Evolutionary conservation across 2,888 invertebrate species (phyloP).

Genomic region (Lutraria lutraria): DNA sequence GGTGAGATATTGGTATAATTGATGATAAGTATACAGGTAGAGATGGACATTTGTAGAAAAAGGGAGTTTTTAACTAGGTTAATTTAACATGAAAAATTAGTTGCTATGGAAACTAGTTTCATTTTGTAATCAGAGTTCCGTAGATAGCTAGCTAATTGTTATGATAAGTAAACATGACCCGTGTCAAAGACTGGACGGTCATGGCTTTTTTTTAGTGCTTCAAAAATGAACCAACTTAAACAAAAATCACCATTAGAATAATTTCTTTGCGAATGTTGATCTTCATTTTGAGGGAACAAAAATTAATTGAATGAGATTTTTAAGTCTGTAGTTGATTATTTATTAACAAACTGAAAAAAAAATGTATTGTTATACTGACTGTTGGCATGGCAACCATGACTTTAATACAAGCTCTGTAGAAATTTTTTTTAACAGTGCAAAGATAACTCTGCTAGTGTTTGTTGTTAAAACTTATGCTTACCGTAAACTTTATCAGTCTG

Average conservation of each 20-base stretch:
- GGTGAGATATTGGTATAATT: not conserved
- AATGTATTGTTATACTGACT: not conserved
- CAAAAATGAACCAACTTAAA: too few relatives aligned
- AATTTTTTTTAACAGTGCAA: not conserved
- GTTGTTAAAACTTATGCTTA: not conserved
- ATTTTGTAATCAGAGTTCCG: not conserved
- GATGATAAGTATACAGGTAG: not conserved
- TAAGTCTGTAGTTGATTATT: too few relatives aligned
- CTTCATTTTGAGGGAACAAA: too few relatives aligned
- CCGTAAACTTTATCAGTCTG: not conserved
- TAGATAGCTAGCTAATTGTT: not conserved
- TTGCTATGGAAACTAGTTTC: constrained; percentile 1
- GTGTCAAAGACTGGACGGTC: too few relatives aligned
- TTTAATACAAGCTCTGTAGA: not conserved
- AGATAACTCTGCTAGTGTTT: not conserved
- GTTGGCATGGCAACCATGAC: not conserved
- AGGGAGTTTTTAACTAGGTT: not conserved
- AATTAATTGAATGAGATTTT: too few relatives aligned
- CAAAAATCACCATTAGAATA: too few relatives aligned
- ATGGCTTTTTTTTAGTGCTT: too few relatives aligned
- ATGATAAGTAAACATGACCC: too few relatives aligned
- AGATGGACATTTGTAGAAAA: not conserved
- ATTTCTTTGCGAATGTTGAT: too few relatives aligned
- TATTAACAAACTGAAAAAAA: too few relatives aligned
- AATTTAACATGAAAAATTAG: not conserved